These are phyloP conservation scores for Coracias cyanogaster DNA, from an alignment of 2,797 vertebrate species.

Conservation along the genomic window DNA sequence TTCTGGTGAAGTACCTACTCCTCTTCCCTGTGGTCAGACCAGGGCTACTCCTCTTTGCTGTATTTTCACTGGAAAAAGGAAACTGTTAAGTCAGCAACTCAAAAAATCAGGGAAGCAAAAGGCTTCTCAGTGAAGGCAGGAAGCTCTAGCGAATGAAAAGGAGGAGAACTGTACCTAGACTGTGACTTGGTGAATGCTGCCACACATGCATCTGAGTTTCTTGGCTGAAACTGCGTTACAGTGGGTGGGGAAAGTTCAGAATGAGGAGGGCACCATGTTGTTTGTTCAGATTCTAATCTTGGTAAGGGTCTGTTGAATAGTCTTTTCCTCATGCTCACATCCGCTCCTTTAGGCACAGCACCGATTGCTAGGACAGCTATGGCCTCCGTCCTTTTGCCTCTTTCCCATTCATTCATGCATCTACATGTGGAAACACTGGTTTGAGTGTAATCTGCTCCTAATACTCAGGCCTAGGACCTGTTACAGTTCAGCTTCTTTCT, in stretches of 20 bases:
- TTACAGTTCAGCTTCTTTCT: neutral
- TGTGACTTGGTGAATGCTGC: neutral
- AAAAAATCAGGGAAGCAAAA: constrained; percentile 37
- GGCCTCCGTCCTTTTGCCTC: neutral
- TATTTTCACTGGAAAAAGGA: constrained; percentile 6
- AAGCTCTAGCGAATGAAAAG: constrained; percentile 4
- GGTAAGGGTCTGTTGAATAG: neutral
- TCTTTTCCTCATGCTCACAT: neutral
- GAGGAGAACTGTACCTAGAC: neutral
- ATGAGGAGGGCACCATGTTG: neutral
- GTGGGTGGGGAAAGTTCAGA: neutral
- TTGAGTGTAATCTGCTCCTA: neutral
- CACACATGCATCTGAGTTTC: neutral
- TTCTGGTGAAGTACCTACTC: neutral
- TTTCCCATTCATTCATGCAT: neutral
- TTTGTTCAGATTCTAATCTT: neutral
- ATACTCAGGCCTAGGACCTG: neutral
- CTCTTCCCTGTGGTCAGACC: neutral
- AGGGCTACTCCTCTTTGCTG: neutral
- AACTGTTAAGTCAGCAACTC: constrained; percentile 13
- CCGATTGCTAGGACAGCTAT: neutral
- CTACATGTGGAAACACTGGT: neutral
- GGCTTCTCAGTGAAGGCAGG: neutral
- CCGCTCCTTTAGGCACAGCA: fast-evolving
- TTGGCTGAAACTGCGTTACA: neutral